Percentiles rank a stretch among this genome's conserved stretches.
These are phyloP conservation scores for Daptonema setosum DNA, from an alignment of 2,888 invertebrate genomes.

Conservation along the genomic window DNA sequence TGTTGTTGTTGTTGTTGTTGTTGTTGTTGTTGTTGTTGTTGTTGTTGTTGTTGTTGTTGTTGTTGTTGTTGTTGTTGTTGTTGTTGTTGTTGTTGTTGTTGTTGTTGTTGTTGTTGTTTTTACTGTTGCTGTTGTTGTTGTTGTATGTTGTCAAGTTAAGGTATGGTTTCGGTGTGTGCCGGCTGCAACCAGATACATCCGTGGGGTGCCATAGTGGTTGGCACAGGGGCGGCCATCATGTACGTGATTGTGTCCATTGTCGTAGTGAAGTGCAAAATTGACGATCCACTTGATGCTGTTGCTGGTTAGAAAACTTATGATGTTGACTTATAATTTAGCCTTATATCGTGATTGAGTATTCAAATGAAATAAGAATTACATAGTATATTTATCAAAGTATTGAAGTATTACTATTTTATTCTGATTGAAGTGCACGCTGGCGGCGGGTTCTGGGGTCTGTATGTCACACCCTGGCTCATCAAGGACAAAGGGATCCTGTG, in stretches of 20 bases:
- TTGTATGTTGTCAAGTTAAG: background rate
- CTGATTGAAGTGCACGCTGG: slow-evolving; percentile 29
- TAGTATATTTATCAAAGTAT: no score
- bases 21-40: slow-evolving; percentile 6
- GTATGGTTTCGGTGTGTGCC: slow-evolving; percentile 29
- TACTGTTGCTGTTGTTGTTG: background rate
- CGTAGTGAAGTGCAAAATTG: slow-evolving; percentile 16
- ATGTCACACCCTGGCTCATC: slow-evolving; percentile 28
- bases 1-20: slow-evolving; percentile 25
- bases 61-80: background rate
- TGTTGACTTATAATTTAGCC: no score
- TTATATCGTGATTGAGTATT: no score
- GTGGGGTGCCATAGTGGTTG: slow-evolving; percentile 29
- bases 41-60: background rate
- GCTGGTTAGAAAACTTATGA: no score
- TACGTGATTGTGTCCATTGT: slow-evolving; percentile 22
- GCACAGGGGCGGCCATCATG: slow-evolving; percentile 26
- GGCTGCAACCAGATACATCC: slow-evolving; percentile 29
- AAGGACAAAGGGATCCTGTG: background rate
- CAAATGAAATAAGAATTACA: no score
- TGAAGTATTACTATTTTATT: no score
- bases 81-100: background rate
- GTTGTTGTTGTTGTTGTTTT: background rate
- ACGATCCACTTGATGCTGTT: slow-evolving; percentile 35
- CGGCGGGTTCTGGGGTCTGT: slow-evolving; percentile 31